Conservation (phyloP, 2,113 vertebrate genomes). For the Pedionomus torquatus region DNA sequence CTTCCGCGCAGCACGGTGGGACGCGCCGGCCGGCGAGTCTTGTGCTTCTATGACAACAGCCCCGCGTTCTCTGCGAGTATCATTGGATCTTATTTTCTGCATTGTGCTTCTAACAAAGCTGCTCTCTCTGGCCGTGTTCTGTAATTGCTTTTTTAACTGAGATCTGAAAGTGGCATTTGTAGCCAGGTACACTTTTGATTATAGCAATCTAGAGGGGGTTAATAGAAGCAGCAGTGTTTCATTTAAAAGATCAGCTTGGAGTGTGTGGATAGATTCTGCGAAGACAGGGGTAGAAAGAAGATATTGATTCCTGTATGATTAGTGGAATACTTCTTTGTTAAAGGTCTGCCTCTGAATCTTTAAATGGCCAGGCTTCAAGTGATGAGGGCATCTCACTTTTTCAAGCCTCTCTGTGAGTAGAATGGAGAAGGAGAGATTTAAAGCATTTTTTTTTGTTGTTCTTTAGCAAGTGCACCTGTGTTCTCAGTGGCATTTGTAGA, state of each 20-base stretch:
- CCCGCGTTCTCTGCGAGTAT: not conserved
- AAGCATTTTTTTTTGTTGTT: not conserved
- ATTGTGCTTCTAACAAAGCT: conserved; percentile 37
- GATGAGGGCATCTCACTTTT: not conserved
- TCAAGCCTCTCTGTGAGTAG: not conserved
- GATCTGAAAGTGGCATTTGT: conserved; percentile 17
- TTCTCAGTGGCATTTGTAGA: not conserved
- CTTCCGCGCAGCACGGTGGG: not conserved
- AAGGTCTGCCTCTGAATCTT: not conserved
- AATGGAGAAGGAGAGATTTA: not conserved
- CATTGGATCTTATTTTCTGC: conserved; percentile 47
- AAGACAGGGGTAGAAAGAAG: not conserved
- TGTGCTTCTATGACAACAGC: conserved; percentile 69
- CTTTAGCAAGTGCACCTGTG: not conserved
- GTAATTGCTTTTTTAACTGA: not conserved
- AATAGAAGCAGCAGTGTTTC: conserved; percentile 27
- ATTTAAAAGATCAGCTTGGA: not conserved
- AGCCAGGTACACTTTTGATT: conserved; percentile 17
- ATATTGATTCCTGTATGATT: not conserved
- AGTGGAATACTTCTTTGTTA: not conserved
- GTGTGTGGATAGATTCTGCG: not conserved
- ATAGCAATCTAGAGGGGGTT: conserved; percentile 8
- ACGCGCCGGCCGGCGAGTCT: not conserved
- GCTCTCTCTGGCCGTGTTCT: not conserved
- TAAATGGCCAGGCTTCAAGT: not conserved